A percentile compares a stretch with the other conserved stretches of the same genome.
These are phyloP conservation scores for Lepidocolaptes lacrymiger DNA, from an alignment of 2,797 vertebrate species.

Conservation along the genomic window DNA sequence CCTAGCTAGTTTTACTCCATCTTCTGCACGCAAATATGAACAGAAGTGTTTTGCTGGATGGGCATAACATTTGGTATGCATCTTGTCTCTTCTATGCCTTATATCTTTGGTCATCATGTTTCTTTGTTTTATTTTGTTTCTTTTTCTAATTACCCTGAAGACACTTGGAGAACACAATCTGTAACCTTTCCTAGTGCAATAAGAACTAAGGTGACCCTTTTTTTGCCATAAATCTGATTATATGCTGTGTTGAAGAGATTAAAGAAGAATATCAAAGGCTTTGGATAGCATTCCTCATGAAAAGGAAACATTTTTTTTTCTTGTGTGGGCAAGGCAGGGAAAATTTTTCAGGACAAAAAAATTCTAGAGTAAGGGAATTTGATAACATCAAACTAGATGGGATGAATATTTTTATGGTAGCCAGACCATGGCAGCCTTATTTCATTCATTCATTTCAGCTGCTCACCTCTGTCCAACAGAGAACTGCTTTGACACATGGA, in stretches of 20 bases:
- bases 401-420: background rate
- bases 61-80: background rate
- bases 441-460: background rate
- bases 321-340: background rate
- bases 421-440: background rate
- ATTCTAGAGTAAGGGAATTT: constrained; percentile 1
- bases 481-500: background rate
- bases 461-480: background rate
- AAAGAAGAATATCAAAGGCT: constrained; percentile 47
- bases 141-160: constrained; percentile 12
- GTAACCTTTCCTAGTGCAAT: background rate
- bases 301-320: constrained; percentile 1
- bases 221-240: background rate
- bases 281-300: background rate
- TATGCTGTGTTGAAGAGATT: constrained; percentile 23
- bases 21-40: background rate
- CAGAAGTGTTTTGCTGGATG: background rate
- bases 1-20: background rate
- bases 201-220: constrained; percentile 18
- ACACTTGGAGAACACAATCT: constrained; percentile 9
- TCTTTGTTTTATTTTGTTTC: background rate
- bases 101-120: background rate
- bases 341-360: constrained; percentile 24
- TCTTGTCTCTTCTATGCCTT: background rate
- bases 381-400: background rate